Evolutionary conservation across 2,797 vertebrate species (phyloP), one percentile per base, ranked within the genome.

Genomic region (Acanthopagrus latus): DNA sequence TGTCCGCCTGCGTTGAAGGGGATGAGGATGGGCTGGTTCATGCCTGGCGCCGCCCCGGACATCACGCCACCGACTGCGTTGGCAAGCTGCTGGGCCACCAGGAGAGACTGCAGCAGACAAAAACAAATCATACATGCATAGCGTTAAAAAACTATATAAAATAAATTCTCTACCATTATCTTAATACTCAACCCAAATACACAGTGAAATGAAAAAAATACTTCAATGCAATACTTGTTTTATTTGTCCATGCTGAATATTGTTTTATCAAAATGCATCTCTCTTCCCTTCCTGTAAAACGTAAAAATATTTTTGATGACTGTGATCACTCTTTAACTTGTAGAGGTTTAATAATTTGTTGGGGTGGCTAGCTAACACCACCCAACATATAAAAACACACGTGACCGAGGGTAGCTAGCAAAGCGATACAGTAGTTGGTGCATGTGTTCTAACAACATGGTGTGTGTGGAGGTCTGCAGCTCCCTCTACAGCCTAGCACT

Each of bases 1-100:
- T 99, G 98, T 64, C 98, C 97, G 2, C 97, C 97, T 92, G 99
- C 96, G 57, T 97, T 99, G 96, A 99, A 99, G 33, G 98, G 98
- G 81, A 99, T 99, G 85, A 99, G 98, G 91, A 99, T 98, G 38
- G 98, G 98, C 90, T 99, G 98, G 91, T 98, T 99, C 84, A 99
- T 95, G 88, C 96, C 95, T 6, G 96, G 95, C 23, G 96, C 94
- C 29, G 96, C 96, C 80, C 97, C 97, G 0, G 98, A 97, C 97
- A 99, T 99, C 93, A 98, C 97, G 41, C 98, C 97, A 0, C 97
- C 96, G 43, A 99, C 97, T 11, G 97, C 97, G 8, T 97, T 99
- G 67, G 97, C 98, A 77, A 99, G 87, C 90, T 99, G 98, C 89
- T 99, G 98, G 78, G 98, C 97, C 57, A 98, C 97, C 94, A 99